A percentile compares a stretch with the other conserved stretches of the same genome.
Evolutionary conservation across 1,140 invertebrate genomes (phyloP).

Genomic region (Schlechtendalia chinensis): DNA sequence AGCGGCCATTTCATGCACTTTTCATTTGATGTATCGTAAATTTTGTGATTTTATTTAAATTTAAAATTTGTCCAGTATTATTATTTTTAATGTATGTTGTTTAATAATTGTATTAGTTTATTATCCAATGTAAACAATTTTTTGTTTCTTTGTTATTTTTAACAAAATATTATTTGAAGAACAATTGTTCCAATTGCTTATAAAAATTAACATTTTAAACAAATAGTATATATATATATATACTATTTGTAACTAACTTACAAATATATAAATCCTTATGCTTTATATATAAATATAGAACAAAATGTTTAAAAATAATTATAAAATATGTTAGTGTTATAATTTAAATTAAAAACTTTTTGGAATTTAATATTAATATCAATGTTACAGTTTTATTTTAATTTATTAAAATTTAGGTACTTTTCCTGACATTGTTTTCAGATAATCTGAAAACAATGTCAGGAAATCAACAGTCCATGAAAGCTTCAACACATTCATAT

Average conservation of each 20-base stretch:
- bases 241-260: too few relatives aligned
- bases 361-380: not conserved
- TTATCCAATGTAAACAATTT: not conserved
- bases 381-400: not conserved
- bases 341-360: not conserved
- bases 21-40: slow-evolving; percentile 9
- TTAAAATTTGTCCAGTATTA: not conserved
- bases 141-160: not conserved
- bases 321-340: not conserved
- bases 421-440: too few relatives aligned
- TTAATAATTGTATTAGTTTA: not conserved
- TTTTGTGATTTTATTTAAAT: slow-evolving; percentile 35
- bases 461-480: too few relatives aligned
- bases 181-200: not conserved
- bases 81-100: not conserved
- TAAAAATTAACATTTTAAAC: not conserved
- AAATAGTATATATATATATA: not conserved
- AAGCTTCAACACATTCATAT: too few relatives aligned
- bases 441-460: too few relatives aligned
- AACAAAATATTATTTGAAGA: not conserved
- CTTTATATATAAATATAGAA: not conserved
- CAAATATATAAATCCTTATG: too few relatives aligned
- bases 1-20: slow-evolving; percentile 33
- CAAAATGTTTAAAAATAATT: not conserved
- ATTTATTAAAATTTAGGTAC: too few relatives aligned